A percentile compares a stretch with the other conserved stretches of the same genome.
These are phyloP conservation scores for Andrena bucephala DNA, from an alignment of 2,888 invertebrate species.

Conservation along the genomic window DNA sequence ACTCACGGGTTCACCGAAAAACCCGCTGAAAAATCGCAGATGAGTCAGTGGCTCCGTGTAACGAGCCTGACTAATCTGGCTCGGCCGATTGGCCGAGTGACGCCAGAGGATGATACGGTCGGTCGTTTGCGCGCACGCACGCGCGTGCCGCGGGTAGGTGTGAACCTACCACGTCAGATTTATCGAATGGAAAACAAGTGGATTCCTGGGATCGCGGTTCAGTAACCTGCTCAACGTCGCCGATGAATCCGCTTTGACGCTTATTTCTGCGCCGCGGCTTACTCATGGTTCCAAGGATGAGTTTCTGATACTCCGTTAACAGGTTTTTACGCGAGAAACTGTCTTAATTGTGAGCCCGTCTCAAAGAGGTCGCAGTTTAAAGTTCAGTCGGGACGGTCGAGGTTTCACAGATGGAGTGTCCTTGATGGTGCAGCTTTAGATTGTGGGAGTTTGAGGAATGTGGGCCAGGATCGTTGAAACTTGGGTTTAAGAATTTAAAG, in stretches of 20 bases:
- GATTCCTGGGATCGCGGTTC: conserved; percentile 64
- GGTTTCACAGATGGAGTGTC: no score
- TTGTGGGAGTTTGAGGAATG: neutral
- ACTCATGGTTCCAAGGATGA: conserved; percentile 10
- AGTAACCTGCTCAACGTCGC: conserved; percentile 55
- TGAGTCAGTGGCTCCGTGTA: conserved; percentile 47
- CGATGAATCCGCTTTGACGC: conserved; percentile 42
- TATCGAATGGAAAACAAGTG: conserved; percentile 62
- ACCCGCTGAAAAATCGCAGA: conserved; percentile 14
- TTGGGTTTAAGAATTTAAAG: neutral
- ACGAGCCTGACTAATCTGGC: conserved; percentile 49
- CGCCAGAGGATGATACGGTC: conserved; percentile 48
- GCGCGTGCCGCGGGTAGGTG: conserved; percentile 54
- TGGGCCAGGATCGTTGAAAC: neutral
- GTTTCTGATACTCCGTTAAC: no score
- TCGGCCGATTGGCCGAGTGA: conserved; percentile 60
- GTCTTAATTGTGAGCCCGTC: no score
- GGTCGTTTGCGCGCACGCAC: conserved; percentile 43
- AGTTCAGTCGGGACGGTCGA: no score
- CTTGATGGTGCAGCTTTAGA: neutral
- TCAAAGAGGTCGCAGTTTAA: no score
- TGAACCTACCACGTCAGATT: conserved; percentile 49
- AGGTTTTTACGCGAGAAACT: no score
- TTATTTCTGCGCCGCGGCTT: conserved; percentile 34
- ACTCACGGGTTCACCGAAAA: neutral